Conservation (phyloP, 2,888 invertebrate genomes). For the Clostera curtula region DNA sequence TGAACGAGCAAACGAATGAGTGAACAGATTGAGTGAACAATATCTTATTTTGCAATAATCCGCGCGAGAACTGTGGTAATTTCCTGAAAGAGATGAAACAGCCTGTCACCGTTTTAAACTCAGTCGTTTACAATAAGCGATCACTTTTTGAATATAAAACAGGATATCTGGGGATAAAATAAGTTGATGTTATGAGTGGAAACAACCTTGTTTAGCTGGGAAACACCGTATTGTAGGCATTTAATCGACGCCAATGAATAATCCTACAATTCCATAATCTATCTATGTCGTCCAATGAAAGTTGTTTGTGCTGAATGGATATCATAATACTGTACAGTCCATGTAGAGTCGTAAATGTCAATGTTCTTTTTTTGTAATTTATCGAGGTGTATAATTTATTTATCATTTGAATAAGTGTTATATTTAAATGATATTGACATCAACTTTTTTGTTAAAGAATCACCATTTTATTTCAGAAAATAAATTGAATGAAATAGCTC, state of each 20-base stretch:
- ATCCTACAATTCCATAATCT: too few relatives aligned
- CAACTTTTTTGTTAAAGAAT: too few relatives aligned
- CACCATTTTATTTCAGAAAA: too few relatives aligned
- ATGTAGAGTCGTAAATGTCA: too few relatives aligned
- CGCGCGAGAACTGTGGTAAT: slow-evolving; percentile 67
- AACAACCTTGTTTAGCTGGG: slow-evolving; percentile 5
- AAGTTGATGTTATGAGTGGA: slow-evolving; percentile 10
- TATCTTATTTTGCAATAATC: slow-evolving; percentile 73
- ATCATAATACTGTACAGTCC: too few relatives aligned
- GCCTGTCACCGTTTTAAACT: slow-evolving; percentile 47
- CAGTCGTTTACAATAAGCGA: slow-evolving; percentile 42
- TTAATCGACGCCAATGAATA: slow-evolving; percentile 1
- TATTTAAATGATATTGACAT: too few relatives aligned
- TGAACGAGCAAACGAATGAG: slow-evolving; percentile 51
- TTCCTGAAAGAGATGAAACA: slow-evolving; percentile 67
- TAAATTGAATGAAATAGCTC: too few relatives aligned
- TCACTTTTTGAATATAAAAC: slow-evolving; percentile 40
- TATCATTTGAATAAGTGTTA: too few relatives aligned
- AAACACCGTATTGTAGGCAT: neutral
- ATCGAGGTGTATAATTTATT: too few relatives aligned
- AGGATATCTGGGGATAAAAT: slow-evolving; percentile 19
- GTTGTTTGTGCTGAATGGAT: too few relatives aligned
- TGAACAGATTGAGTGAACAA: slow-evolving; percentile 67
- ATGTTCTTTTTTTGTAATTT: too few relatives aligned
- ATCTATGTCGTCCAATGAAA: too few relatives aligned